Conservation (phyloP, 2,888 invertebrate species). For the Polymixis flavicincta region DNA sequence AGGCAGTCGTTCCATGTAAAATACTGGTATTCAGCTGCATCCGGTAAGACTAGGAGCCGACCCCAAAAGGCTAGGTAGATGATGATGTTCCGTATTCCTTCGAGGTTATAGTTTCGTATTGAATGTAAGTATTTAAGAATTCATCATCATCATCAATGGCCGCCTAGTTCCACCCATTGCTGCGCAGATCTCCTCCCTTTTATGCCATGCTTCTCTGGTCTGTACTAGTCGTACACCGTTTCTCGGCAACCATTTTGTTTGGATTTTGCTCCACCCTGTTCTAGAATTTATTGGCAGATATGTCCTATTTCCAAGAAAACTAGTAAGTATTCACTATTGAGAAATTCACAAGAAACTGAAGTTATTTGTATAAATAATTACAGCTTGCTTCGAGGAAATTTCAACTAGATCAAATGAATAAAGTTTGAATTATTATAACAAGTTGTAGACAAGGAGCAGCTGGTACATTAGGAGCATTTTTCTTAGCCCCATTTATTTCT, state of each 20-base stretch:
- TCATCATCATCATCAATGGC: not conserved
- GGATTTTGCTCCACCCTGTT: no score
- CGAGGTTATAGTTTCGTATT: not conserved
- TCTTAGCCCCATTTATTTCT: slow-evolving; percentile 18
- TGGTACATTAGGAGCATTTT: slow-evolving; percentile 18
- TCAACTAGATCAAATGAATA: slow-evolving; percentile 42
- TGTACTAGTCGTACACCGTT: no score
- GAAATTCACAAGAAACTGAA: not conserved
- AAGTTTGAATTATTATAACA: slow-evolving; percentile 49
- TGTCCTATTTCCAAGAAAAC: not conserved
- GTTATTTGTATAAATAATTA: not conserved
- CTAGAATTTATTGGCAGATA: no score
- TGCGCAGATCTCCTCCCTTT: not conserved
- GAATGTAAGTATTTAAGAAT: not conserved
- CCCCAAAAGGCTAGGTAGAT: no score
- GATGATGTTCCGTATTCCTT: no score
- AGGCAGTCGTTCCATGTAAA: no score
- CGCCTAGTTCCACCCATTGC: not conserved
- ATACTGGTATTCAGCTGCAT: no score
- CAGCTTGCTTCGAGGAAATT: slow-evolving; percentile 15
- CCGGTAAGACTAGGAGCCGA: no score
- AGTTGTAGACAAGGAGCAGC: slow-evolving; percentile 37
- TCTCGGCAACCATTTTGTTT: no score
- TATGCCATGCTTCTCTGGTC: not conserved
- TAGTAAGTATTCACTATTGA: not conserved